A percentile compares a stretch with the other conserved stretches of the same genome.
These are phyloP conservation scores for Thumatha senex DNA, from an alignment of 2,888 invertebrate genomes.

Conservation along the genomic window DNA sequence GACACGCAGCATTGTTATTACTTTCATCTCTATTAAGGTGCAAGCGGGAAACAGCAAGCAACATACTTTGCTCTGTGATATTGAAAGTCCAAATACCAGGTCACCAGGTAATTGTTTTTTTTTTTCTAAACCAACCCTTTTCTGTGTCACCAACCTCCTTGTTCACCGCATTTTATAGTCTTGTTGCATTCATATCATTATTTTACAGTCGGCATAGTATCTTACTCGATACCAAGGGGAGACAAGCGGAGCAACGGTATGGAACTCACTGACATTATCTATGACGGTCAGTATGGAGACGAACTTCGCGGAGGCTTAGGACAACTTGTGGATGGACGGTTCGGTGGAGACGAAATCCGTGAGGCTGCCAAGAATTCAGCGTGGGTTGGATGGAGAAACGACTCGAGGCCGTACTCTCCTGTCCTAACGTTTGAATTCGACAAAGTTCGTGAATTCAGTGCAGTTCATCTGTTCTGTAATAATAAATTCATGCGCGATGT, in stretches of 20 bases:
- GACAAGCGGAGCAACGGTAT: constrained; percentile 90
- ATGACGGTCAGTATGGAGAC: constrained; percentile 93
- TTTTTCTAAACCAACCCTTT: no score
- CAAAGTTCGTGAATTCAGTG: constrained; percentile 92
- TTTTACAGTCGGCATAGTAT: constrained; percentile 89
- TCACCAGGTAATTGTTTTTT: no score
- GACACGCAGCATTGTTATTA: no score
- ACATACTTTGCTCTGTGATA: no score
- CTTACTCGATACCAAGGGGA: constrained; percentile 95
- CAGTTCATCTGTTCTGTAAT: constrained; percentile 91
- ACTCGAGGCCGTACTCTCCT: constrained; percentile 85
- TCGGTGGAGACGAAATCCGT: constrained; percentile 88
- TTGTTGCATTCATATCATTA: no score
- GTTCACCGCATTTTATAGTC: no score
- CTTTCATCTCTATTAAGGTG: no score
- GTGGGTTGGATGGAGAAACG: constrained; percentile 96
- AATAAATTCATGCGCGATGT: constrained; percentile 94
- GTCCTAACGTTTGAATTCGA: constrained; percentile 93
- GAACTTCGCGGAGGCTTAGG: constrained; percentile 91
- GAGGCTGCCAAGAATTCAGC: constrained; percentile 85
- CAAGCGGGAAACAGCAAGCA: no score
- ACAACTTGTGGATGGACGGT: constrained; percentile 91
- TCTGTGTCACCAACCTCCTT: no score
- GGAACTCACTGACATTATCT: constrained; percentile 92
- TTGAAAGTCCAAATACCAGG: no score